phyloP scores from a whole-genome alignment of 2,888 invertebrate species.

The Luperina testacea region DNA sequence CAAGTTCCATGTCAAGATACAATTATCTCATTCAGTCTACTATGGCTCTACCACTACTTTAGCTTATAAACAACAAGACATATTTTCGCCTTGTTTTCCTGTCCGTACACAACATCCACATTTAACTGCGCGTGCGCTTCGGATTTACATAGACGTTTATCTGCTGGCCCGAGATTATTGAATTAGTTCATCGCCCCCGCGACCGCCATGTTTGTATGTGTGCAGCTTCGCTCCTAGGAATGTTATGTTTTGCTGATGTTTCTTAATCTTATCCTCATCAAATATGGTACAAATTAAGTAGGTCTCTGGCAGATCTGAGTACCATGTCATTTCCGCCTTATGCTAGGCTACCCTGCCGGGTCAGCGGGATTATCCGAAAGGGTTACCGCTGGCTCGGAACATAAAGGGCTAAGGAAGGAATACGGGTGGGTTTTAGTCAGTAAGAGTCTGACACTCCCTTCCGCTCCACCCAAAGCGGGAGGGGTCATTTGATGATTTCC shows the following conservation, averaged over 20 bases:
- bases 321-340: background rate
- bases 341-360: background rate
- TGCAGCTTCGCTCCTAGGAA: conserved; percentile 4
- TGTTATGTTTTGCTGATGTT: conserved; percentile 35
- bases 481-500: too few species aligned
- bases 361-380: too few species aligned
- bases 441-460: too few species aligned
- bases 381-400: too few species aligned
- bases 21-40: background rate
- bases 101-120: conserved; percentile 39
- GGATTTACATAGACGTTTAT: conserved; percentile 59
- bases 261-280: conserved; percentile 31
- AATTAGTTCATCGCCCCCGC: conserved; percentile 64
- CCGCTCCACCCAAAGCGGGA: too few species aligned
- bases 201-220: conserved; percentile 33
- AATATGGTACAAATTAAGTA: background rate
- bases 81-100: conserved; percentile 19
- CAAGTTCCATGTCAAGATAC: background rate
- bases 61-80: background rate
- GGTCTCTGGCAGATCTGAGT: conserved; percentile 6
- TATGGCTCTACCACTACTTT: background rate
- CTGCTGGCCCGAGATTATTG: conserved; percentile 56
- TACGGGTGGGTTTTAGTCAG: too few species aligned
- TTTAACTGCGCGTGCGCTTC: conserved; percentile 40
- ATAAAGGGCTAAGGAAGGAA: too few species aligned